Base-by-base conservation (phyloP, 2,113 vertebrate genomes). In the Pterophyllum scalare region DNA sequence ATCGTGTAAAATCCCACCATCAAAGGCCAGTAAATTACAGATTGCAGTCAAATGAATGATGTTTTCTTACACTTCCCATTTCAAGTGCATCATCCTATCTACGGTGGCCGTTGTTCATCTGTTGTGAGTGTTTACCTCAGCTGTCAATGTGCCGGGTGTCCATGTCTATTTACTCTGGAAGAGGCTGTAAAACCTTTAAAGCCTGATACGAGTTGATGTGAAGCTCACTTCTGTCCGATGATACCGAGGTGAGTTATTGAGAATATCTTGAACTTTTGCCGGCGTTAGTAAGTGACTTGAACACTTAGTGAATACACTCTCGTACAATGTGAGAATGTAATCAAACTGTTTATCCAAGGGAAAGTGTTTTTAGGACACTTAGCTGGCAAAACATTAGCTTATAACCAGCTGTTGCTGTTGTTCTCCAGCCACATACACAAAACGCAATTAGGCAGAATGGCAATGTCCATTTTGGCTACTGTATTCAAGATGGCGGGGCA, bases 161-260 rank as follows among this genome's bases (percentile, higher is more conserved):
- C 14, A 46, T 14, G 17, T 67, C n/a, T 46, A 11, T 67, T 67
- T 67, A 26, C 7, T 26, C 62, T 65, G 38, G 38, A 65, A 22
- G 13, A 46, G 62, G 62, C 62, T 67, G 38, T 46, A 67, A 64
- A 64, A 67, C n/a, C 43, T 67, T 26, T 38, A 22, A 14, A 67
- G 17, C 43, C 8, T 6, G 62, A 19, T 26, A 26, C 14, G 24
- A 67, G 38, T 26, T 14, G 5, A 46, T 46, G 38, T 26, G 22
- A 67, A 17, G 22, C 43, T 67, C 14, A 26, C 38, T 26, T 46
- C 64, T 67, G 22, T 6, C 15, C 14, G 24, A 46, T 67, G 22
- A 67, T 19, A 46, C 22, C 11, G 38, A 46, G 14, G 17, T 67
- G 64, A 46, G 8, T 22, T 46, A 38, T 67, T 67, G 64, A 38